Base-by-base conservation (phyloP, 2,888 invertebrate genomes). In the Nudaria mundana region DNA sequence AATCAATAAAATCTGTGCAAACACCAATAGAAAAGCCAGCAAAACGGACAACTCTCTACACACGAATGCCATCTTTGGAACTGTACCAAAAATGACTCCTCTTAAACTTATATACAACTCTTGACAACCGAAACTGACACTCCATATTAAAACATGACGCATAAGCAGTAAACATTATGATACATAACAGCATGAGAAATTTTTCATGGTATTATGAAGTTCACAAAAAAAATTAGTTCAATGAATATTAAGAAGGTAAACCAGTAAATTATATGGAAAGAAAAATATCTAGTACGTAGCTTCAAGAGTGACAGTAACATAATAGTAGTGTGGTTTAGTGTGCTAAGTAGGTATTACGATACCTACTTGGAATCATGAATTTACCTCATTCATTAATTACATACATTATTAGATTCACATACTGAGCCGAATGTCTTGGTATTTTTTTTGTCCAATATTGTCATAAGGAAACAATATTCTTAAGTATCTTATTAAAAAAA, bases 161-260 rank as follows among this genome's bases (percentile, higher is more conserved):
- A 46, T 39, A 15, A 25, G 7, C 32, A 24, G 12, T 33, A 44
- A 52, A 43, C 40, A 44, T 46, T 43, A 49, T 38, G 44, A 39
- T 44, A 47, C 33, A 46, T 46, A 51, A 48, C 52, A 44, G 46
- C 23, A 49, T 31, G 24, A 22, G 5, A 34, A 53, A 55, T 45
- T 42, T 44, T 47, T 37, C 55, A 56, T 44, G 52, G 54, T 56
- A 44, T 48, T 12, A 44, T 40, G 46, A 34, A 55, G 56, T 48
- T 43, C 48, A 40, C 29, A 37, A 29, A 45, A n/a, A n/a, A 48
- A 31, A 41, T 49, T 45, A 40, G 44, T 37, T 50, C 5, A 49
- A 54, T 66, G 65, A 63, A 66, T 64, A 66, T 66, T 66, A 57
- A 64, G 22, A 38, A 33, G 13, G 26, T 28, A 28, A 25, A 29